These are phyloP conservation scores for Cantharis flavilabris DNA, from an alignment of 2,888 invertebrate genomes.

Conservation along the genomic window DNA sequence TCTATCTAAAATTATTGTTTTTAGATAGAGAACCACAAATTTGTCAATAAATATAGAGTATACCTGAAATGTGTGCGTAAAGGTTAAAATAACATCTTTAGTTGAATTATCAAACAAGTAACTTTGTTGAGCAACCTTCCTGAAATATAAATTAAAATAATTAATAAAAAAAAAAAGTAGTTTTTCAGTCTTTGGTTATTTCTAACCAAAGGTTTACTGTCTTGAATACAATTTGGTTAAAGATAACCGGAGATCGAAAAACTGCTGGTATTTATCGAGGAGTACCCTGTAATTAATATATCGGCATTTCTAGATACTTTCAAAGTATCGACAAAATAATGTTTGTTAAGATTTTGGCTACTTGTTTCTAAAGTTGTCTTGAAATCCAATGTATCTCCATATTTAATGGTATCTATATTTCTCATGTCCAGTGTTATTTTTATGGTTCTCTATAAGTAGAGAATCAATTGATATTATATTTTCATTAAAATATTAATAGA, in stretches of 20 bases:
- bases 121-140: constrained; percentile 50
- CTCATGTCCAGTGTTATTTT: constrained; percentile 46
- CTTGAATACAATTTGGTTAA: no score
- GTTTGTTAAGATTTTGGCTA: constrained; percentile 46
- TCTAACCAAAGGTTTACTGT: no score
- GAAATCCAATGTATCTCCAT: constrained; percentile 39
- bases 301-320: constrained; percentile 42
- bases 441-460: constrained; percentile 37
- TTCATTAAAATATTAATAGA: neutral
- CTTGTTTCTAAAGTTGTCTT: constrained; percentile 46
- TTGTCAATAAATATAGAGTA: neutral
- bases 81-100: constrained; percentile 37
- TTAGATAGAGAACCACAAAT: neutral
- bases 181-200: no score
- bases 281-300: neutral
- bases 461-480: neutral
- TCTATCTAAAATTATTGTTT: constrained; percentile 25
- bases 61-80: constrained; percentile 44
- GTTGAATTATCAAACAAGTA: constrained; percentile 46
- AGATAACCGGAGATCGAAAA: no score
- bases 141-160: constrained; percentile 27
- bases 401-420: constrained; percentile 34
- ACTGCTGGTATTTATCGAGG: neutral
- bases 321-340: constrained; percentile 38
- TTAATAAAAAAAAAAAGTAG: neutral